Percentiles rank a stretch among this genome's conserved stretches.
Evolutionary conservation across 2,797 vertebrate species (phyloP).

Genomic region (Hyperoplus lanceolatus): DNA sequence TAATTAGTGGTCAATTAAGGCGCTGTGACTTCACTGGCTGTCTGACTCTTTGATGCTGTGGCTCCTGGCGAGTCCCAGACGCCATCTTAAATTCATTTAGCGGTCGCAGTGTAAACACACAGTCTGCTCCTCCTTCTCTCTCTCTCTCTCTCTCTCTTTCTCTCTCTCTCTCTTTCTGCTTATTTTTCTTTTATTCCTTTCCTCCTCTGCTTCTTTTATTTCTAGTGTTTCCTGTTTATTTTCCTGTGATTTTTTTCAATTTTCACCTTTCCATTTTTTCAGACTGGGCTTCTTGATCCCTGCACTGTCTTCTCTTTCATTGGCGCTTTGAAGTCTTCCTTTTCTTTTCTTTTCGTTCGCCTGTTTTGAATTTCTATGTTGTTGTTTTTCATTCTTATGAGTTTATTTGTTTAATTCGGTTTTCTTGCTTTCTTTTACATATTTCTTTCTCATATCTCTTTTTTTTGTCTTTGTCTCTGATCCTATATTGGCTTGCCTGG

Average conservation of each 20-base stretch:
- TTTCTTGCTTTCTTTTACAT: background rate
- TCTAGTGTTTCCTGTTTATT: slow-evolving; percentile 33
- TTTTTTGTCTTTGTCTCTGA: background rate
- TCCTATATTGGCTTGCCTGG: background rate
- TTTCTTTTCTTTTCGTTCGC: background rate
- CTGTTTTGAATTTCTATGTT: background rate
- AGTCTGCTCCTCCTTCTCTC: slow-evolving; percentile 22
- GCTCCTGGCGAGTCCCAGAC: slow-evolving; percentile 79
- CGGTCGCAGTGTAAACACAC: slow-evolving; percentile 87
- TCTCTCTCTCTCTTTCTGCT: slow-evolving; percentile 15
- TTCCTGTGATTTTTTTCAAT: slow-evolving; percentile 18
- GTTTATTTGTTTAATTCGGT: background rate
- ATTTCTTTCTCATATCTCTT: background rate
- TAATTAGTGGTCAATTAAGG: slow-evolving; percentile 92
- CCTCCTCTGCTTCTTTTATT: slow-evolving; percentile 5
- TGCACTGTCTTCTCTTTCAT: background rate
- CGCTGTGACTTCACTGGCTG: slow-evolving; percentile 72
- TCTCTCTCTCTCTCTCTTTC: slow-evolving; percentile 6
- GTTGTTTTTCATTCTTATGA: background rate
- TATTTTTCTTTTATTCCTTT: slow-evolving; percentile 28
- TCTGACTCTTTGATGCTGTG: slow-evolving; percentile 73
- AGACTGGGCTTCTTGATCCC: background rate
- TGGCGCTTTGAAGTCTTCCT: background rate
- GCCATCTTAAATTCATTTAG: slow-evolving; percentile 93
- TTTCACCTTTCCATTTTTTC: slow-evolving; percentile 10